Conservation (phyloP, 2,113 vertebrate genomes). For the Heterocephalus glaber region DNA sequence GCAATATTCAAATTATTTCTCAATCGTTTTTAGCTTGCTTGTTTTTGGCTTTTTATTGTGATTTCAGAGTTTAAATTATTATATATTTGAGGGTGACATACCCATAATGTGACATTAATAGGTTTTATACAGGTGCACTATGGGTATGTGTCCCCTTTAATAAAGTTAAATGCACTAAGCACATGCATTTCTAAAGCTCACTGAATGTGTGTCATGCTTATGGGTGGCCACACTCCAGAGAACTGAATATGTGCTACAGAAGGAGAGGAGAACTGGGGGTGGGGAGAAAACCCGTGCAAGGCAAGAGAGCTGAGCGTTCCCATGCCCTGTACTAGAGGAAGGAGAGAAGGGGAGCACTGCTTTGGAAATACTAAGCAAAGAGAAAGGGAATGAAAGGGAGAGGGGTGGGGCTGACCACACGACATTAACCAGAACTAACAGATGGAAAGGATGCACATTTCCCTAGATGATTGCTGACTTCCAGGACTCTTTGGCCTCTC, state of each 20-base stretch:
- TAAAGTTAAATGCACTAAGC: conserved; percentile 50
- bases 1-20: background rate
- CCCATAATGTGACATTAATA: background rate
- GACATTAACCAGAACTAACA: background rate
- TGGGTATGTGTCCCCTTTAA: conserved; percentile 51
- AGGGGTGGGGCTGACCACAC: background rate
- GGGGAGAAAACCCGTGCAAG: conserved; percentile 57
- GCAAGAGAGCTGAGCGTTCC: conserved; percentile 41
- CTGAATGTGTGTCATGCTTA: conserved; percentile 63
- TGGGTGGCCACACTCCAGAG: conserved; percentile 74
- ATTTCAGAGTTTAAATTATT: background rate
- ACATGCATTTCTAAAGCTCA: conserved; percentile 51
- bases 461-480: background rate
- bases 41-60: background rate
- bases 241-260: conserved; percentile 61
- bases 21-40: background rate
- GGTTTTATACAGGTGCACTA: background rate
- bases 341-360: background rate
- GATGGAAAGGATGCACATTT: background rate
- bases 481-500: background rate
- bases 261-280: background rate
- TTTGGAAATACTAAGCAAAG: background rate
- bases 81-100: background rate
- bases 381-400: background rate
- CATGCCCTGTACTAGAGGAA: background rate